Conservation (phyloP, 2,888 invertebrate genomes). For the Cephus spinipes region DNA sequence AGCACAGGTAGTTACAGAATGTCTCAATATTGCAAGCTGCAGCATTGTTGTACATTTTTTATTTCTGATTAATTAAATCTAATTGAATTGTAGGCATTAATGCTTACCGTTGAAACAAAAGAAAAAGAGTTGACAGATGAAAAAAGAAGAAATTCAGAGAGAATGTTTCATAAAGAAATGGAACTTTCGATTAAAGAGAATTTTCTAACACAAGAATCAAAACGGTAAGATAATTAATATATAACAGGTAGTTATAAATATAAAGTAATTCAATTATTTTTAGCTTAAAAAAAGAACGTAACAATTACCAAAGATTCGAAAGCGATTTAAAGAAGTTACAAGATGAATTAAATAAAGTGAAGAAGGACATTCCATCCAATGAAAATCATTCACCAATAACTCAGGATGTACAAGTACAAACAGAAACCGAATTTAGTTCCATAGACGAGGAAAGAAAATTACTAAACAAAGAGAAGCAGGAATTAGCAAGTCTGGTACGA, state of each 20-base stretch:
- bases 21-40: neutral
- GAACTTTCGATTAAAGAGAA: conserved; percentile 55
- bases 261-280: conserved; percentile 13
- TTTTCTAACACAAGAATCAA: conserved; percentile 50
- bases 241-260: neutral
- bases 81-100: conserved; percentile 42
- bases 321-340: conserved; percentile 52
- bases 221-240: conserved; percentile 41
- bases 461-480: conserved; percentile 51
- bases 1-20: conserved; percentile 46
- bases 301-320: conserved; percentile 50
- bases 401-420: conserved; percentile 53
- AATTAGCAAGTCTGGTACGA: conserved; percentile 49
- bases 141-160: conserved; percentile 42
- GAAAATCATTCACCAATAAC: conserved; percentile 12
- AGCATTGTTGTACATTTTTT: neutral
- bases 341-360: conserved; percentile 53
- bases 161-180: conserved; percentile 49
- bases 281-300: conserved; percentile 55
- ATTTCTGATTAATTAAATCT: neutral
- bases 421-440: conserved; percentile 42
- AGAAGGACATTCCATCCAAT: conserved; percentile 35
- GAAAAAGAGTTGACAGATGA: conserved; percentile 48
- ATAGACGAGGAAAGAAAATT: conserved; percentile 38
- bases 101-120: conserved; percentile 46